These are phyloP conservation scores for Subacronicta megacephala DNA, from an alignment of 2,888 invertebrate species.

Conservation along the genomic window DNA sequence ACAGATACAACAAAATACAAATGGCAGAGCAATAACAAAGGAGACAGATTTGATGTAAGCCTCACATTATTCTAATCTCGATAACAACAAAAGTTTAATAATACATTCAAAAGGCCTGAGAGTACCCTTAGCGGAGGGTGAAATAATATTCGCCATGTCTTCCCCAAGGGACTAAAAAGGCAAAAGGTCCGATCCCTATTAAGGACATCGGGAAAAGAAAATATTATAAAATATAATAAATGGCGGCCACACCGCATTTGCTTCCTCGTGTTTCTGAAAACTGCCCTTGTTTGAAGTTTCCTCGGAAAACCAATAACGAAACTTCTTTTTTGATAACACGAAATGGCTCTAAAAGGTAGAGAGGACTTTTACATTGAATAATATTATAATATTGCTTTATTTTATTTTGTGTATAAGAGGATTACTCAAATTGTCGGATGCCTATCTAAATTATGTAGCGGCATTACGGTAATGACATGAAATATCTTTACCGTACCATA, in stretches of 20 bases:
- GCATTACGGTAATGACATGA: constrained; percentile 22
- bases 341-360: constrained; percentile 24
- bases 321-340: constrained; percentile 34
- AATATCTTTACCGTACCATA: constrained; percentile 9
- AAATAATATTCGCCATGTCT: constrained; percentile 79
- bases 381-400: constrained; percentile 26
- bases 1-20: constrained; percentile 8
- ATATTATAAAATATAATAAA: constrained; percentile 74
- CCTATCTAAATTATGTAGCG: constrained; percentile 25
- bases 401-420: constrained; percentile 30
- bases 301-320: constrained; percentile 42
- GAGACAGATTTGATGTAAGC: constrained; percentile 65
- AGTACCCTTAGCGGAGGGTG: constrained; percentile 72
- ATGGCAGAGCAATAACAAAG: constrained; percentile 55
- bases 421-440: constrained; percentile 29
- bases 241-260: constrained; percentile 53
- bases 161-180: constrained; percentile 77
- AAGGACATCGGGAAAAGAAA: constrained; percentile 75
- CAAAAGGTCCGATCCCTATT: constrained; percentile 80
- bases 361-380: constrained; percentile 36
- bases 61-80: constrained; percentile 75
- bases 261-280: constrained; percentile 51
- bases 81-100: constrained; percentile 82
- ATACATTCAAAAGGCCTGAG: constrained; percentile 77
- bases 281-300: constrained; percentile 49